Evolutionary conservation across 2,113 vertebrate genomes (phyloP).

Genomic region (Hassar affinis): DNA sequence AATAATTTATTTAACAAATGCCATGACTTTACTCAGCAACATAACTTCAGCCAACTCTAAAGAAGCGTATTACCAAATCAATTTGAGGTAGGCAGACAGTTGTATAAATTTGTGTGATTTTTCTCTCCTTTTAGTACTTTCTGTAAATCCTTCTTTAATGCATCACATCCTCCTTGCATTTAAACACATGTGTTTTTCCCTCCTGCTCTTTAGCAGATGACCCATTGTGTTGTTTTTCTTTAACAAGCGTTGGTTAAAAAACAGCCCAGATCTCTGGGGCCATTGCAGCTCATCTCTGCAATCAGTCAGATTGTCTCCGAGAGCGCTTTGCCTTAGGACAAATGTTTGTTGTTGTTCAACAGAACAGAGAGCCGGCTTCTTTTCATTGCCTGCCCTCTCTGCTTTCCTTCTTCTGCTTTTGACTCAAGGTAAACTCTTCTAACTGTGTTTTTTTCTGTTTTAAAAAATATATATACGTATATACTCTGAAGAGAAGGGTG

Average conservation of each 20-base stretch:
- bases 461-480: constrained; percentile 35
- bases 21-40: not conserved
- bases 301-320: constrained; percentile 52
- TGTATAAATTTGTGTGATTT: not conserved
- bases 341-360: constrained; percentile 51
- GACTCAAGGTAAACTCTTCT: constrained; percentile 21
- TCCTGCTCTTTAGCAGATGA: constrained; percentile 50
- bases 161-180: constrained; percentile 22
- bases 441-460: not conserved
- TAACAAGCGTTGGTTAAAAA: constrained; percentile 48
- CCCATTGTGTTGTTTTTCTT: constrained; percentile 47
- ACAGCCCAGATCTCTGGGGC: constrained; percentile 42
- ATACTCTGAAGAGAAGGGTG: not conserved
- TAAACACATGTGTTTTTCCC: constrained; percentile 27
- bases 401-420: constrained; percentile 3
- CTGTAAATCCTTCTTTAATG: constrained; percentile 35
- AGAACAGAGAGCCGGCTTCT: constrained; percentile 18
- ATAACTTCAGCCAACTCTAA: not conserved
- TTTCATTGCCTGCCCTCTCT: constrained; percentile 11
- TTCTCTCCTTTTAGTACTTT: not conserved
- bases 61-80: not conserved
- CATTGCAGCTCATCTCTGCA: constrained; percentile 40
- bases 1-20: not conserved
- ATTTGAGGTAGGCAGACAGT: too few relatives aligned
- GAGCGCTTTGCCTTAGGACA: constrained; percentile 46